Base-by-base conservation (phyloP, 2,888 invertebrate species). In the Acronicta leporina region DNA sequence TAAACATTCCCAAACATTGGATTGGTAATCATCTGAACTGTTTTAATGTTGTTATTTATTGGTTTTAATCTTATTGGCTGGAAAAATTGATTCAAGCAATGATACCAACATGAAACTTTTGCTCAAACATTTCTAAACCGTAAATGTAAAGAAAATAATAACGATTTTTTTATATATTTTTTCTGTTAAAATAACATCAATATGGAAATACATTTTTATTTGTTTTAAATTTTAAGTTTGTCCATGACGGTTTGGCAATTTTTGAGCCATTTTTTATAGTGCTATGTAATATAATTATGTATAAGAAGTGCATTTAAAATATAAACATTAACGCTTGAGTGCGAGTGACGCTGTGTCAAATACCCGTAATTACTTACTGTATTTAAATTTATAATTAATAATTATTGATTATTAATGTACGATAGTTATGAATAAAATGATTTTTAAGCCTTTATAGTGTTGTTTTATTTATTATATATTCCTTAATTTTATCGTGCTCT, bases 401-500 rank as follows among this genome's bases (percentile, higher is more conserved):
- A 88, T 79, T 76, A 76, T 73, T 85, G 82, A 88, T 88, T 86
- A 89, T 89, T 91, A 92, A 92, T 92, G 92, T 93, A 93, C 88
- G 85, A 93, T 93, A 93, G 93, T 92, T 92, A 93, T 88, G 86
- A 92, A 91, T 93, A 92, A 92, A 90, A 86, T 90, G 92, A 92
- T 93, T 93, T 93, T 92, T 93, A 93, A 92, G 90, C 90, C 88
- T 91, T 86, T 80, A 57, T 59, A 60, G 49, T 69, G 62, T 73
- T 68, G 66, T 73, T 71, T 75, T 55, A 54, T 64, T 71, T 55
- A 4, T 33, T 0, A 33, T 10, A 5, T 10, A 20, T 33, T 11
- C 33, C 11, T 33, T 33, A 11, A 33, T 33, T 33, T 33, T 33
- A 33, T 33, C 4, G 25, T n/a, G n/a, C n/a, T n/a, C n/a, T n/a